These are phyloP conservation scores for Yponomeuta evonymella DNA, from an alignment of 2,888 invertebrate species.

Conservation along the genomic window DNA sequence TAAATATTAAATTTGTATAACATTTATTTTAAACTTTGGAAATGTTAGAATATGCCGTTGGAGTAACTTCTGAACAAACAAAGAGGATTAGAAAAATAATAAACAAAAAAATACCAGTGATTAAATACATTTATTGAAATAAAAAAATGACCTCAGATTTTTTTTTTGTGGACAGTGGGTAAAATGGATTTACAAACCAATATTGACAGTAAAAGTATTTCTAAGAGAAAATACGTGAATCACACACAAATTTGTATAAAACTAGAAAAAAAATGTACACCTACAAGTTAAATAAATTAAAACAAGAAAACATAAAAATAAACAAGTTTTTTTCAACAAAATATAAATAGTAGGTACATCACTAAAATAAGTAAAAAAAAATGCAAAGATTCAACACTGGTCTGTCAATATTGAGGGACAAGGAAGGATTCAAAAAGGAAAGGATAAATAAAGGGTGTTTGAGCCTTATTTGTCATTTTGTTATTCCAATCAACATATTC, in stretches of 20 bases:
- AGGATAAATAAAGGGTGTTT: background rate
- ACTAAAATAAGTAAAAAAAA: slow-evolving; percentile 47
- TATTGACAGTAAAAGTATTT: slow-evolving; percentile 70
- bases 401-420: slow-evolving; percentile 71
- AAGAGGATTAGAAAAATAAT: slow-evolving; percentile 29
- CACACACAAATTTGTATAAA: slow-evolving; percentile 31
- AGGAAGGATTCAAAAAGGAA: slow-evolving; percentile 30
- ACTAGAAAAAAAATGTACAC: slow-evolving; percentile 10
- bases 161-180: slow-evolving; percentile 51
- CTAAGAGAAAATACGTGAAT: slow-evolving; percentile 38
- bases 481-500: slow-evolving; percentile 67
- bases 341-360: slow-evolving; percentile 62
- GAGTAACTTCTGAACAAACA: background rate
- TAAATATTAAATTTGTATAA: no score
- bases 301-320: slow-evolving; percentile 68
- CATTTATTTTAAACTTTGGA: no score
- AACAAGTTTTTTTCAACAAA: slow-evolving; percentile 69
- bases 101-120: slow-evolving; percentile 45
- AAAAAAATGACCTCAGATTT: slow-evolving; percentile 69
- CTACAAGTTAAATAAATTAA: slow-evolving; percentile 61
- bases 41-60: no score
- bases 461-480: slow-evolving; percentile 56
- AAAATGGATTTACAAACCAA: slow-evolving; percentile 63
- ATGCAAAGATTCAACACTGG: slow-evolving; percentile 68
- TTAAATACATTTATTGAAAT: slow-evolving; percentile 74